These are phyloP conservation scores for Gambelia wislizenii DNA, from an alignment of 2,797 vertebrate species.

Conservation along the genomic window DNA sequence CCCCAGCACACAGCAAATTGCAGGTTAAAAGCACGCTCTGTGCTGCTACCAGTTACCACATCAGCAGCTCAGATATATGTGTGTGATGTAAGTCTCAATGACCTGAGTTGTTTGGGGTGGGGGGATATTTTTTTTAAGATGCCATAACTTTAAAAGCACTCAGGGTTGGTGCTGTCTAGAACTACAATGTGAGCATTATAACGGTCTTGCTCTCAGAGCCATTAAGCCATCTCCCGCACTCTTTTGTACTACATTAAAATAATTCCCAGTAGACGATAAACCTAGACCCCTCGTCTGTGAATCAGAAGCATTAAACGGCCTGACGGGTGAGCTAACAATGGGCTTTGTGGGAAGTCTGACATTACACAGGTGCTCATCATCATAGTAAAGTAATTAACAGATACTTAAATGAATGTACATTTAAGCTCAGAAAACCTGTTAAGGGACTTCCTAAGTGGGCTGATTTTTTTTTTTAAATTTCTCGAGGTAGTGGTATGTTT, in stretches of 20 bases:
- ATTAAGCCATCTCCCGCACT: conserved; percentile 72
- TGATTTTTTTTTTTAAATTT: conserved; percentile 45
- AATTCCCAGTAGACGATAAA: conserved; percentile 74
- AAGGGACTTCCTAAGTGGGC: conserved; percentile 75
- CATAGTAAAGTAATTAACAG: conserved; percentile 76
- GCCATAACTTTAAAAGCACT: conserved; percentile 70
- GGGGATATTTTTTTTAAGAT: conserved; percentile 13
- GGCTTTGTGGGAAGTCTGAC: conserved; percentile 71
- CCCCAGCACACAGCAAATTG: conserved; percentile 57
- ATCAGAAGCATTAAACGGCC: conserved; percentile 70
- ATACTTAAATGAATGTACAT: conserved; percentile 75
- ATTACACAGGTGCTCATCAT: conserved; percentile 76
- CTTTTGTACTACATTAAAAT: conserved; percentile 61
- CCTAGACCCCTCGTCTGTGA: conserved; percentile 64
- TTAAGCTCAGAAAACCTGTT: conserved; percentile 76
- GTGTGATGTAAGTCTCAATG: conserved; percentile 67
- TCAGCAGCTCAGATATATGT: conserved; percentile 61
- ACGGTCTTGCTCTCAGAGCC: conserved; percentile 44
- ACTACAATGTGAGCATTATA: conserved; percentile 72
- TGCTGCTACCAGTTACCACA: conserved; percentile 71
- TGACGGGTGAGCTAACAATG: conserved; percentile 64
- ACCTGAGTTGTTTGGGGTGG: conserved; percentile 31
- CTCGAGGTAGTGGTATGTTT: not conserved
- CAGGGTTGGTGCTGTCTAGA: conserved; percentile 46
- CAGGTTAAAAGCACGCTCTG: conserved; percentile 66